Evolutionary conservation across 2,888 invertebrate species (phyloP).

Genomic region (Metalampra italica): DNA sequence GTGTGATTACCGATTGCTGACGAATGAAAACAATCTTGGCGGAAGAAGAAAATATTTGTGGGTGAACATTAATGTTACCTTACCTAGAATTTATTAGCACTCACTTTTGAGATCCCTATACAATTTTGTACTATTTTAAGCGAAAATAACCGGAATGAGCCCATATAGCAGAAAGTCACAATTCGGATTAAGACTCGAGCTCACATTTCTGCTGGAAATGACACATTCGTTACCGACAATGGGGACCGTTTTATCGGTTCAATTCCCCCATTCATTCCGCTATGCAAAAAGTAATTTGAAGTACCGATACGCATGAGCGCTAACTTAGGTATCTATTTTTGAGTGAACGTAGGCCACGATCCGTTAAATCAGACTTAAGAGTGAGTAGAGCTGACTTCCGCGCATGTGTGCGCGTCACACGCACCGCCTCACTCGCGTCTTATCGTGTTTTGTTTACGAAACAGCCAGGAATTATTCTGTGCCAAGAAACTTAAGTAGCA

Average conservation of each 20-base stretch:
- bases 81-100: not conserved
- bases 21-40: constrained; percentile 41
- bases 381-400: constrained; percentile 65
- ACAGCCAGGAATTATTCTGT: constrained; percentile 43
- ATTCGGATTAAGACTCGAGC: constrained; percentile 47
- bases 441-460: constrained; percentile 41
- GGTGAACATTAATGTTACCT: not conserved
- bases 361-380: constrained; percentile 67
- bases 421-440: constrained; percentile 57
- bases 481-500: constrained; percentile 23
- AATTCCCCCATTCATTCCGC: constrained; percentile 66
- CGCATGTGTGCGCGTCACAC: constrained; percentile 59
- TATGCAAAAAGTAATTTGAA: constrained; percentile 73
- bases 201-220: constrained; percentile 62
- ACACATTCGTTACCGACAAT: constrained; percentile 68
- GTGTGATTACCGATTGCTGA: constrained; percentile 58
- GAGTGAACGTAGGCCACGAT: constrained; percentile 62
- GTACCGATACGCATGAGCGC: constrained; percentile 61
- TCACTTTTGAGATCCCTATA: not conserved
- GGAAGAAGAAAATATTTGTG: constrained; percentile 12
- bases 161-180: constrained; percentile 31
- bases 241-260: constrained; percentile 64
- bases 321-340: constrained; percentile 62
- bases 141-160: constrained; percentile 1
- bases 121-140: not conserved